Evolutionary conservation across 2,797 vertebrate species (phyloP).

Genomic region (Phrynocephalus guinanensis): DNA sequence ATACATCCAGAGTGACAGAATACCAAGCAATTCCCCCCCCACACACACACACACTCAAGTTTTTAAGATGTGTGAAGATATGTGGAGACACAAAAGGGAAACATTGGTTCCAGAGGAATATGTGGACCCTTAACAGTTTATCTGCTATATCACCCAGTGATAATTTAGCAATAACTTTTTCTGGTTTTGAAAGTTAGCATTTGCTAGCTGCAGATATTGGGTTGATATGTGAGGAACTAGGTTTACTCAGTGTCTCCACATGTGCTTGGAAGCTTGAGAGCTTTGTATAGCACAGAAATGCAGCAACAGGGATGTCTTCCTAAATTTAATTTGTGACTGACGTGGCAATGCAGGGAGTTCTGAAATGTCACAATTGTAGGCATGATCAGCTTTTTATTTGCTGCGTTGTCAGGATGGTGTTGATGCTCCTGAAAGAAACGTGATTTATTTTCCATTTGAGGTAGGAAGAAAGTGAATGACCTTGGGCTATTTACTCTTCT

Average conservation of each 20-base stretch:
- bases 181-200: neutral
- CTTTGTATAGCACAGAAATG: neutral
- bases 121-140: neutral
- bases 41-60: too few relatives aligned
- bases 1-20: neutral
- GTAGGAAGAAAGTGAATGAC: neutral
- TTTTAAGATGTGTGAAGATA: neutral
- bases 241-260: neutral
- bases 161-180: neutral
- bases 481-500: too few relatives aligned
- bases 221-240: neutral
- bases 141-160: neutral
- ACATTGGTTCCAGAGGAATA: neutral
- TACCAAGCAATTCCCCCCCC: neutral
- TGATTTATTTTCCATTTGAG: neutral
- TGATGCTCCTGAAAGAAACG: neutral
- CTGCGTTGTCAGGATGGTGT: neutral
- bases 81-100: neutral
- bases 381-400: neutral
- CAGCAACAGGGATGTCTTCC: neutral
- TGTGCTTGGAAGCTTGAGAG: neutral
- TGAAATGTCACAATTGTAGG: neutral
- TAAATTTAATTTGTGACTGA: neutral
- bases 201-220: neutral
- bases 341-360: neutral